Evolutionary conservation across 2,113 vertebrate genomes (phyloP).

Genomic region (Mola mola): DNA sequence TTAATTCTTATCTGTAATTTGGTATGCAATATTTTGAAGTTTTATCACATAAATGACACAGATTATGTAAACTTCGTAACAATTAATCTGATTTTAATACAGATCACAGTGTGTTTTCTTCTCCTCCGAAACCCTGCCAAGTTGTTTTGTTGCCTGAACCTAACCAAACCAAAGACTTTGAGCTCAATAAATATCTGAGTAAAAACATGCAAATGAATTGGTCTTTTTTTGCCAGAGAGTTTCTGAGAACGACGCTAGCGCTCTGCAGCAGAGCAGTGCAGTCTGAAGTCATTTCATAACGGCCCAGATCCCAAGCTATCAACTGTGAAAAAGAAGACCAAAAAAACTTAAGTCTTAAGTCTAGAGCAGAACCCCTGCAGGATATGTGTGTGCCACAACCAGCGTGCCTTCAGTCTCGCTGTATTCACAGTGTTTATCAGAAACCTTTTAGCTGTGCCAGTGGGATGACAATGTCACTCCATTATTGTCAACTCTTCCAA

Average conservation of each 20-base stretch:
- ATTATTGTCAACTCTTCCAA: not conserved
- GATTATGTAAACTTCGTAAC: no score
- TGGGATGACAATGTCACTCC: not conserved
- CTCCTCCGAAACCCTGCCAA: no score
- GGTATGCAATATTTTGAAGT: no score
- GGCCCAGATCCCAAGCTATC: conserved; percentile 59
- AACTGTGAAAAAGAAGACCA: conserved; percentile 33
- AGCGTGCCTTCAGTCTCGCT: not conserved
- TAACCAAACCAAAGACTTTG: no score
- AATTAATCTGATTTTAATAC: no score
- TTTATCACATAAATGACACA: no score
- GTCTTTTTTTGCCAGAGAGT: conserved; percentile 52
- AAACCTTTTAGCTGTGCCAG: not conserved
- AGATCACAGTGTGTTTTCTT: no score
- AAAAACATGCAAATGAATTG: conserved; percentile 65
- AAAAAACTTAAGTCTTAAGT: conserved; percentile 11
- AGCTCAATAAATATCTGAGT: conserved; percentile 58
- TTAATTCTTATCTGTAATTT: no score
- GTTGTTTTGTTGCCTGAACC: no score
- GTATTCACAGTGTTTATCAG: not conserved
- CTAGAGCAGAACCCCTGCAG: conserved; percentile 26
- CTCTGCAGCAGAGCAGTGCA: conserved; percentile 40
- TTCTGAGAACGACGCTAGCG: conserved; percentile 54
- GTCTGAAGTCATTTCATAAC: conserved; percentile 57
- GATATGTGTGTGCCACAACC: not conserved